Percentiles rank a stretch among this genome's conserved stretches.
These are phyloP conservation scores for Zapornia atra DNA, from an alignment of 2,113 vertebrate species.

Conservation along the genomic window DNA sequence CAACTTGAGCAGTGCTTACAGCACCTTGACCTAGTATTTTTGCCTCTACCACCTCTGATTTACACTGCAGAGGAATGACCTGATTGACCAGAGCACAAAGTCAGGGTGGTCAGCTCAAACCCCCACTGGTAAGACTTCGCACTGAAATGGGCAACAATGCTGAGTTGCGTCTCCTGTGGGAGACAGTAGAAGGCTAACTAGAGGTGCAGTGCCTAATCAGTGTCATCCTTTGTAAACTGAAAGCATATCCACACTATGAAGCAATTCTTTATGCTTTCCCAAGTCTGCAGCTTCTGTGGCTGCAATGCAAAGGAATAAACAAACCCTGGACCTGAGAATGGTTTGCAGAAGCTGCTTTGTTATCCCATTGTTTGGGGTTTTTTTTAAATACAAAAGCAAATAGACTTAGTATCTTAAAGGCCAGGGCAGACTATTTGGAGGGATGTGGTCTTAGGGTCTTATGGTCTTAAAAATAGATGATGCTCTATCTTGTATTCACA, in stretches of 20 bases:
- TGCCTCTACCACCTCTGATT: background rate
- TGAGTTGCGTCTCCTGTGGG: background rate
- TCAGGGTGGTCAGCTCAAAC: background rate
- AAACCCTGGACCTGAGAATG: background rate
- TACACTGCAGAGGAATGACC: background rate
- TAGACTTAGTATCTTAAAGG: background rate
- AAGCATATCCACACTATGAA: background rate
- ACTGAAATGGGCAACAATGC: background rate
- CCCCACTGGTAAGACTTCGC: background rate
- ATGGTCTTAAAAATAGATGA: background rate
- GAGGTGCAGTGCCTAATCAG: background rate
- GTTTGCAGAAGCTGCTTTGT: background rate
- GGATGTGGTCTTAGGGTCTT: background rate
- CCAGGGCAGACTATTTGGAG: background rate
- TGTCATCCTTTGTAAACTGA: background rate
- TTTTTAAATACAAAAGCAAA: background rate
- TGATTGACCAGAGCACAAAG: background rate
- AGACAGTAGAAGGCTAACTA: background rate
- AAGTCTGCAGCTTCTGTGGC: background rate
- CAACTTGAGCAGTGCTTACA: background rate
- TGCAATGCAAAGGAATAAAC: background rate
- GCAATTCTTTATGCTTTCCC: background rate
- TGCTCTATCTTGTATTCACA: background rate
- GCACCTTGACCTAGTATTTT: background rate
- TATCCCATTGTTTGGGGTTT: too few species aligned